These are phyloP conservation scores for Siphlonurus alternatus DNA, from an alignment of 2,888 invertebrate species.

Conservation along the genomic window DNA sequence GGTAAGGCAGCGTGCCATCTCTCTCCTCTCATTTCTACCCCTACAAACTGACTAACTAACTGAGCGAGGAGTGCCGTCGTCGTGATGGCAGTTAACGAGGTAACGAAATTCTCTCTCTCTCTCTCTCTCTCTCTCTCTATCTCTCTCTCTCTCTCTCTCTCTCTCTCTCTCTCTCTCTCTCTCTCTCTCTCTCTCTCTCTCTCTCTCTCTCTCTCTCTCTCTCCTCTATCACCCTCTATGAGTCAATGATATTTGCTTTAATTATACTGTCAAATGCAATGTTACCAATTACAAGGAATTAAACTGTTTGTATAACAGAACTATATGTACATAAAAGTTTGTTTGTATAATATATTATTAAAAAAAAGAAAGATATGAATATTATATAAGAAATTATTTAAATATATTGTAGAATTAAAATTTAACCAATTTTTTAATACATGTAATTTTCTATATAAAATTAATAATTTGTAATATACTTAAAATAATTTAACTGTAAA, in stretches of 20 bases:
- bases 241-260: slow-evolving; percentile 1
- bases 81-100: not conserved
- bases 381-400: no score
- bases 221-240: not conserved
- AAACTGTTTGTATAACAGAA: not conserved
- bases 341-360: no score
- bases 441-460: no score
- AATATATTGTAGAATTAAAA: no score
- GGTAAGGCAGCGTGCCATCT: not conserved
- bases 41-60: not conserved
- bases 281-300: slow-evolving; percentile 1
- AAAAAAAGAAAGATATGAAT: no score
- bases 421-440: no score
- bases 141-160: not conserved
- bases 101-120: not conserved
- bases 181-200: not conserved
- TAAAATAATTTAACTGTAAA: no score
- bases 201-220: not conserved
- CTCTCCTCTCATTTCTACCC: no score
- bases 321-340: not conserved
- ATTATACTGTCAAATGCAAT: slow-evolving; percentile 3
- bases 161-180: not conserved
- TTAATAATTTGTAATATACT: no score
- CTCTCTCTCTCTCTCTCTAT: not conserved
- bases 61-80: not conserved